Conservation (phyloP, 2,113 vertebrate genomes). For the Charina bottae region DNA sequence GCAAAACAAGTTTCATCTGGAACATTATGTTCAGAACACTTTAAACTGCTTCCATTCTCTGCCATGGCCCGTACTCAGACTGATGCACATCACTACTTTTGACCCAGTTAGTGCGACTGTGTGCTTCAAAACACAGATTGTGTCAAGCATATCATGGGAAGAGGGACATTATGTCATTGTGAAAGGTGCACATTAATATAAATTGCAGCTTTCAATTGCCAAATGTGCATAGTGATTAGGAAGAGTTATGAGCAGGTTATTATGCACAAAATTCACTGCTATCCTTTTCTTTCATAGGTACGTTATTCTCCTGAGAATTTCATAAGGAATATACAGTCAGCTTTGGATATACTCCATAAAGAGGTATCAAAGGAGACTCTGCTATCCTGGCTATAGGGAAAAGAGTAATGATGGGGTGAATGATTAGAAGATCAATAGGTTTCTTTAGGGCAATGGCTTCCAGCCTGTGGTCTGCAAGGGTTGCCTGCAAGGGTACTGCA, state of each 20-base stretch:
- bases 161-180: not conserved
- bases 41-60: not conserved
- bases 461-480: not conserved
- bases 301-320: conserved; percentile 70
- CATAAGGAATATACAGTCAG: conserved; percentile 48
- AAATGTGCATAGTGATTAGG: not conserved
- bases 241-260: not conserved
- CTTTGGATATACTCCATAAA: conserved; percentile 75
- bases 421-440: not conserved
- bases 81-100: not conserved
- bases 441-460: not conserved
- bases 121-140: not conserved
- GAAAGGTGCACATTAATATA: not conserved
- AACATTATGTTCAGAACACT: not conserved
- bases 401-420: not conserved
- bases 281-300: conserved; percentile 55
- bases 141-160: not conserved
- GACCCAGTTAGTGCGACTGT: not conserved
- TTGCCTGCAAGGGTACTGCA: not conserved
- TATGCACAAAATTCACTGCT: conserved; percentile 2
- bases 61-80: not conserved
- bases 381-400: not conserved
- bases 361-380: conserved; percentile 68
- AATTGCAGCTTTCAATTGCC: not conserved
- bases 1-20: not conserved